Evolutionary conservation across 2,888 invertebrate species (phyloP).

Genomic region (Platycheirus rosarum): DNA sequence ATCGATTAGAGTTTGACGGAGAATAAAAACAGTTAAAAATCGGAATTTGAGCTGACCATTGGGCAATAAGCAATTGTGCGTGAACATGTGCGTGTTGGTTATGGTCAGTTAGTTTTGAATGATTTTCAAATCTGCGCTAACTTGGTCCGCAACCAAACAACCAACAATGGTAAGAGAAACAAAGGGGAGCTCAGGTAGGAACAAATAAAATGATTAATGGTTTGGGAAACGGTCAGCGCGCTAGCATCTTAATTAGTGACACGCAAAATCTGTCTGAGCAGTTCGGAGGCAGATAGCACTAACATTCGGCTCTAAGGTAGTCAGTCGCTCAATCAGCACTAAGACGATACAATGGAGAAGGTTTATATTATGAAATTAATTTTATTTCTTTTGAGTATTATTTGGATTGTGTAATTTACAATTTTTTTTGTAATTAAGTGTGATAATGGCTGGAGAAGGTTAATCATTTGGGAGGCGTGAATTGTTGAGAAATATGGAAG

Average conservation of each 20-base stretch:
- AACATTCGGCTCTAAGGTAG: background rate
- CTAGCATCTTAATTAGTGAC: slow-evolving; percentile 56
- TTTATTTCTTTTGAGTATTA: slow-evolving; percentile 20
- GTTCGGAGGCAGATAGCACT: background rate
- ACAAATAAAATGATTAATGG: slow-evolving; percentile 42
- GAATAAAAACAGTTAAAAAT: slow-evolving; percentile 34
- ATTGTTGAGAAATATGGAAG: slow-evolving; percentile 36
- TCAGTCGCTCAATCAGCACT: background rate
- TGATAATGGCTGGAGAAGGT: slow-evolving; percentile 42
- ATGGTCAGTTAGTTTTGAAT: slow-evolving; percentile 56
- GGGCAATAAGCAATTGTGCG: slow-evolving; percentile 39
- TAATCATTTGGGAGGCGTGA: slow-evolving; percentile 36
- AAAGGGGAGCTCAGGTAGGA: slow-evolving; percentile 18
- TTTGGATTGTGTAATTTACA: slow-evolving; percentile 33
- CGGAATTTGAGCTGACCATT: slow-evolving; percentile 54
- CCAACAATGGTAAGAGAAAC: slow-evolving; percentile 1
- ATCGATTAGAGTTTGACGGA: slow-evolving; percentile 45
- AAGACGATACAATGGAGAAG: background rate
- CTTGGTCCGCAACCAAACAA: slow-evolving; percentile 1
- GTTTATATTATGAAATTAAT: slow-evolving; percentile 48
- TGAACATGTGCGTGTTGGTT: slow-evolving; percentile 60
- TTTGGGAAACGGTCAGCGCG: slow-evolving; percentile 47
- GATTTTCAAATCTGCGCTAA: slow-evolving; percentile 49
- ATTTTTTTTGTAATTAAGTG: slow-evolving; percentile 29
- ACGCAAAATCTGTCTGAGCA: slow-evolving; percentile 55